Base-by-base conservation (phyloP, 2,113 vertebrate species). In the Eubucco bourcierii region DNA sequence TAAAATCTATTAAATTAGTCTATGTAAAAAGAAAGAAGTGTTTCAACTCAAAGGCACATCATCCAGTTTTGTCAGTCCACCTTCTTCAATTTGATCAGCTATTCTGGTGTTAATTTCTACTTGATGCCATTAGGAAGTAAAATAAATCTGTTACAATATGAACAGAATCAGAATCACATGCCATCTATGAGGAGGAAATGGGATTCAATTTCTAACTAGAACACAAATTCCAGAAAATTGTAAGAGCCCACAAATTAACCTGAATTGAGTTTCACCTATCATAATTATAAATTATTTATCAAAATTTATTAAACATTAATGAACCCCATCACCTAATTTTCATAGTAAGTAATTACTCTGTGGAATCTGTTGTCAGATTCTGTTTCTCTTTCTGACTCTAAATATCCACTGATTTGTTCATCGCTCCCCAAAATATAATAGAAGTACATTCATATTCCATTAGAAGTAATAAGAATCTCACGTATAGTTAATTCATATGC, bases 241-340 rank as follows among this genome's bases (percentile, higher is more conserved):
- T 77, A 58, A 34, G 29, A 75, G 12, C 20, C 14, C 18, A 74
- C 5, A 60, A 60, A 83, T 87, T 59, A 65, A 44, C 17, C 20
- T 64, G n/a, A 80, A 89, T 34, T n/a, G 10, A 7, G 27, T 75
- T n/a, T 90, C 25, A n/a, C 24, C 6, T 31, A 64, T 78, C 82
- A 85, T 77, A 77, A 89, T 68, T 46, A 6, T 77, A 71, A 90
- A 93, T 71, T 66, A 74, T 94, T 93, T 94, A 91, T 79, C 31
- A 66, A 77, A 12, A 74, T 70, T 52, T 95, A 85, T 90, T 74
- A 92, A 85, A 83, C 50, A 58, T 60, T 85, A 61, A 58, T 83
- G 25, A 39, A 19, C 67, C 5, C 18, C 9, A 65, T 83, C 65
- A 67, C 23, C 60, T 85, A 55, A 64, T 28, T 92, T 87, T 82